Evolutionary conservation across 1,140 invertebrate genomes (phyloP).

Genomic region (Ylistrum balloti): DNA sequence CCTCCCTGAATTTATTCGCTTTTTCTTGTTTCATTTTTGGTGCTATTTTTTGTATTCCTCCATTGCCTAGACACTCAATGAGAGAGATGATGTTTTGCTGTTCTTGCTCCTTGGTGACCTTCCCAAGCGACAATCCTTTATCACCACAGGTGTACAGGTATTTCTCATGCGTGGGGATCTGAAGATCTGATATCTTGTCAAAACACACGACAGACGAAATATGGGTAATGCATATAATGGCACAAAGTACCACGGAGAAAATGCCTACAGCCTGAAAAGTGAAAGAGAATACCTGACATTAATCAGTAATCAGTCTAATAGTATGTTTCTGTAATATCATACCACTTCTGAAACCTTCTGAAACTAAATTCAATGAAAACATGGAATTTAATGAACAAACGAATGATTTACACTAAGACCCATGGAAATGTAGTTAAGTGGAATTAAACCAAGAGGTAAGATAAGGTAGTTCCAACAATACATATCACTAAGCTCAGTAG

Average conservation of each 20-base stretch:
- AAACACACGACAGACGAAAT: neutral
- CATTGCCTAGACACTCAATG: neutral
- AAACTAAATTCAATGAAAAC: too few relatives aligned
- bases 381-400: too few relatives aligned
- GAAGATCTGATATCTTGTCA: neutral
- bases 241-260: neutral
- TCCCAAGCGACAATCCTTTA: neutral
- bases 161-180: neutral
- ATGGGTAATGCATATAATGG: neutral
- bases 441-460: too few relatives aligned
- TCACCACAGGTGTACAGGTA: neutral
- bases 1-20: neutral
- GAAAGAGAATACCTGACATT: neutral
- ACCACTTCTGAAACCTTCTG: too few relatives aligned
- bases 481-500: too few relatives aligned
- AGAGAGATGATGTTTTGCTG: neutral
- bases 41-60: neutral
- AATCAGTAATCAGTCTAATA: too few relatives aligned
- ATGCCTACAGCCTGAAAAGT: constrained; percentile 17
- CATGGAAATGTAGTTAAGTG: too few relatives aligned
- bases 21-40: neutral
- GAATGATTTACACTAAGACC: too few relatives aligned
- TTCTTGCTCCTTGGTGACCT: neutral
- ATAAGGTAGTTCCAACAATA: too few relatives aligned
- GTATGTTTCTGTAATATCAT: too few relatives aligned